These are phyloP conservation scores for Halcyon malimbica DNA, from an alignment of 2,113 vertebrate species.

Conservation along the genomic window DNA sequence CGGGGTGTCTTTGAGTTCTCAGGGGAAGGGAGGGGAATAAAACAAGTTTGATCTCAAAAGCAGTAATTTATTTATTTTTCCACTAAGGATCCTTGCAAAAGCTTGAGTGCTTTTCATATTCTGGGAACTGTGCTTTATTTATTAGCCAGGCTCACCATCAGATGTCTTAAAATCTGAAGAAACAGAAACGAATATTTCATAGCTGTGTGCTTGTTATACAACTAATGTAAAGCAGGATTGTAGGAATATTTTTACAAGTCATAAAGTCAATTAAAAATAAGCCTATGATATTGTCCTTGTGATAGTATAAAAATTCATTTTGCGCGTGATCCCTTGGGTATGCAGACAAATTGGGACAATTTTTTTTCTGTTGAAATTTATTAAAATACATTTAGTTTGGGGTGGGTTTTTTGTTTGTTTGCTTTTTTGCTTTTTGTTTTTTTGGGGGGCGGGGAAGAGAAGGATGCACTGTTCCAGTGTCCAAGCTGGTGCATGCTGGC, in stretches of 20 bases:
- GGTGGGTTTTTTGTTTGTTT: too few relatives aligned
- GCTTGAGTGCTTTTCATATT: slow-evolving; percentile 64
- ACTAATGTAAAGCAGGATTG: slow-evolving; percentile 61
- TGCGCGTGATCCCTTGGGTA: slow-evolving; percentile 41
- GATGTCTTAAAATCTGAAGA: slow-evolving; percentile 69
- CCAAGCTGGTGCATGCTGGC: background rate
- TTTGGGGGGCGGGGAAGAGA: slow-evolving; percentile 36
- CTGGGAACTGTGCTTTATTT: slow-evolving; percentile 64
- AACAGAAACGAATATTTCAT: slow-evolving; percentile 68
- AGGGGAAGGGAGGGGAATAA: background rate
- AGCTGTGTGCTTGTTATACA: slow-evolving; percentile 68
- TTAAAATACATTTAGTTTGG: slow-evolving; percentile 12
- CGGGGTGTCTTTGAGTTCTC: slow-evolving; percentile 51
- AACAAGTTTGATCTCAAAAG: slow-evolving; percentile 22
- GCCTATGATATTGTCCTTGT: slow-evolving; percentile 61
- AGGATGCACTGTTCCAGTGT: background rate
- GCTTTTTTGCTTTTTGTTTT: background rate
- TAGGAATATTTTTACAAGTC: slow-evolving; percentile 74
- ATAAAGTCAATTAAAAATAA: slow-evolving; percentile 80
- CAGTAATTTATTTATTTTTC: slow-evolving; percentile 29
- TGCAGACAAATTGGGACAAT: slow-evolving; percentile 23
- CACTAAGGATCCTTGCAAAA: background rate
- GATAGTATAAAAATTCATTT: slow-evolving; percentile 53
- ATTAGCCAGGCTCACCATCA: slow-evolving; percentile 57
- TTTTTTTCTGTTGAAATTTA: slow-evolving; percentile 34